These are phyloP conservation scores for Aleiodes sp. DNA, from an alignment of 1,140 invertebrate species.

Conservation along the genomic window DNA sequence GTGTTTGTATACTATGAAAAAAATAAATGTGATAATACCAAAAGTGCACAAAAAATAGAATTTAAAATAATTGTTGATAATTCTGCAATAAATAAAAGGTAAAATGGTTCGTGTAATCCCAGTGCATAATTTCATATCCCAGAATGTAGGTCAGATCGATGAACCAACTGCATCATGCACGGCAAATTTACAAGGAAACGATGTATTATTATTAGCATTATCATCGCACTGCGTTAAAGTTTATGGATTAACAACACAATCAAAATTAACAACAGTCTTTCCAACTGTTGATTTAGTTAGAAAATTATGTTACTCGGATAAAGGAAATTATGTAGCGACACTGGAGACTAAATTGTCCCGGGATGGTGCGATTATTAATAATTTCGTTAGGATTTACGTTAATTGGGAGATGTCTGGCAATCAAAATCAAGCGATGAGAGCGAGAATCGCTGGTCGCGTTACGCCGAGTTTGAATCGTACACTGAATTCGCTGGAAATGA, in stretches of 20 bases:
- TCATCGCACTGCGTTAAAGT: slow-evolving; percentile 73
- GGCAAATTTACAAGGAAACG: slow-evolving; percentile 60
- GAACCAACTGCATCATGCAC: slow-evolving; percentile 72
- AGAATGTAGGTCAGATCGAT: slow-evolving; percentile 73
- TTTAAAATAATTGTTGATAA: too few species aligned
- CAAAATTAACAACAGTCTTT: slow-evolving; percentile 67
- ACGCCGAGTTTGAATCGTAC: slow-evolving; percentile 71
- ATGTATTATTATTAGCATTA: slow-evolving; percentile 69
- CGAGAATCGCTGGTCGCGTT: slow-evolving; percentile 75
- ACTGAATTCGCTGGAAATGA: slow-evolving; percentile 73
- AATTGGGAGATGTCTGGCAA: slow-evolving; percentile 68
- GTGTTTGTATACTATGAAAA: too few species aligned
- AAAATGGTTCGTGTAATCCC: slow-evolving; percentile 76
- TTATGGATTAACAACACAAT: slow-evolving; percentile 65
- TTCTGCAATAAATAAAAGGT: too few species aligned
- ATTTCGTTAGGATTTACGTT: slow-evolving; percentile 73
- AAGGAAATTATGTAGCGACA: slow-evolving; percentile 72
- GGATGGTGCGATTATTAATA: slow-evolving; percentile 65
- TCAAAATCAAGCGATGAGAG: slow-evolving; percentile 72
- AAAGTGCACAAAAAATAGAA: too few species aligned
- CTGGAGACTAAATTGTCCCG: slow-evolving; percentile 71
- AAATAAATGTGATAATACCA: too few species aligned
- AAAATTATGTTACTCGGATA: slow-evolving; percentile 69
- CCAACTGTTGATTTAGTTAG: slow-evolving; percentile 73
- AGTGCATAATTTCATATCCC: slow-evolving; percentile 75